phyloP scores from a whole-genome alignment of 2,797 vertebrate species.

The Lacerta viridis region DNA sequence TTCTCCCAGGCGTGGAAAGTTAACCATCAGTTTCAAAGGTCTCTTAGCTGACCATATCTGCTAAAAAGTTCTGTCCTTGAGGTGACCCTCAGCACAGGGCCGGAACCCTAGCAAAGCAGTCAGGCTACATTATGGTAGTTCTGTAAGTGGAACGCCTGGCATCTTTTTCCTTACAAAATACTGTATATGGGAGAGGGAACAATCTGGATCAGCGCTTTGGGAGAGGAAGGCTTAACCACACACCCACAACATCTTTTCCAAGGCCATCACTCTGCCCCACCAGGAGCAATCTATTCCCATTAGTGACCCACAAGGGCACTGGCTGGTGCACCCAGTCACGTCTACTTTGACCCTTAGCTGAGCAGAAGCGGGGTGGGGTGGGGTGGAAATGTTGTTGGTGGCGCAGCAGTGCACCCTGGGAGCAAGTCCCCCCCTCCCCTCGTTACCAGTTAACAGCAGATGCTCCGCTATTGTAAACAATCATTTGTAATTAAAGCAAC shows the following conservation, averaged over 20 bases:
- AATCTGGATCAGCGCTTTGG: background rate
- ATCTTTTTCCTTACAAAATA: background rate
- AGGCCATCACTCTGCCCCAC: too few species aligned
- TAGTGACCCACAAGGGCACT: background rate
- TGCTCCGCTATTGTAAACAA: slow-evolving; percentile 51
- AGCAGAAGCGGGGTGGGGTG: fast-evolving
- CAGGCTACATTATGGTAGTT: background rate
- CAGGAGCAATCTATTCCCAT: background rate
- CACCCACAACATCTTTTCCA: too few species aligned
- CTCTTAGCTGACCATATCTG: background rate
- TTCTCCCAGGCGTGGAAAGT: too few species aligned
- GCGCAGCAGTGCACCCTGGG: background rate
- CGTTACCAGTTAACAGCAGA: slow-evolving; percentile 35
- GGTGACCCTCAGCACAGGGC: background rate
- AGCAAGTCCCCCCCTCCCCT: background rate
- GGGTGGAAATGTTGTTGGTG: background rate
- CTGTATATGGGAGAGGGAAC: too few species aligned
- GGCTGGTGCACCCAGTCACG: background rate
- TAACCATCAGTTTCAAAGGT: background rate
- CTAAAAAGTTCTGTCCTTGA: background rate
- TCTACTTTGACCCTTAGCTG: background rate
- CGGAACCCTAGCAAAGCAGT: background rate
- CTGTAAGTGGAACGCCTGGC: background rate
- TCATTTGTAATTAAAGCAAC: slow-evolving; percentile 73
- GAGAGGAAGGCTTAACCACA: background rate